Evolutionary conservation across 2,888 invertebrate species (phyloP).

Genomic region (Malachius bipustulatus): DNA sequence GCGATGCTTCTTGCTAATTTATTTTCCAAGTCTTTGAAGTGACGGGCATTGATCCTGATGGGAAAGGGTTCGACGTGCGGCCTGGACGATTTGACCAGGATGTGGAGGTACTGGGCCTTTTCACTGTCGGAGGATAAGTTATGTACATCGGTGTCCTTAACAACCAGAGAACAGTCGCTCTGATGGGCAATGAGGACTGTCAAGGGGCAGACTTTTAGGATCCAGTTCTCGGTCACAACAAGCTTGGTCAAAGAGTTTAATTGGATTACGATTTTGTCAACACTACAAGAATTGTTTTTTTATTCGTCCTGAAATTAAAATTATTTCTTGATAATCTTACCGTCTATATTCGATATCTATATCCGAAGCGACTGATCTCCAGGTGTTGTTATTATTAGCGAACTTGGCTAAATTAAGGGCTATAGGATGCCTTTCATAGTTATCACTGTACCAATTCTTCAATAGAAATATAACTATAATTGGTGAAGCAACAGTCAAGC

Average conservation of each 20-base stretch:
- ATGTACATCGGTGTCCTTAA: constrained; percentile 64
- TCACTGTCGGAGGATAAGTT: constrained; percentile 55
- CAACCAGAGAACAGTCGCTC: constrained; percentile 61
- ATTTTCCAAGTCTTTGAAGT: constrained; percentile 66
- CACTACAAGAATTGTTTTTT: constrained; percentile 38
- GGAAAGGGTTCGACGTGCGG: constrained; percentile 47
- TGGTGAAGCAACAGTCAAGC: constrained; percentile 41
- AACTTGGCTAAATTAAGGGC: constrained; percentile 51
- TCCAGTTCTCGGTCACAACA: constrained; percentile 76
- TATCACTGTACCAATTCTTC: constrained; percentile 54
- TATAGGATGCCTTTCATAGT: constrained; percentile 66
- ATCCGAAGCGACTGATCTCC: constrained; percentile 56
- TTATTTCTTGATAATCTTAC: constrained; percentile 42
- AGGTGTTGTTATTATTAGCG: constrained; percentile 48
- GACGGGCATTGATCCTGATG: constrained; percentile 64
- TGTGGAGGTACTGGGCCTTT: constrained; percentile 73
- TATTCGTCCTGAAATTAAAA: constrained; percentile 8
- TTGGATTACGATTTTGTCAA: constrained; percentile 59
- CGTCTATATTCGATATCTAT: constrained; percentile 65
- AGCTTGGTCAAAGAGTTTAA: constrained; percentile 57
- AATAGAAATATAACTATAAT: constrained; percentile 42
- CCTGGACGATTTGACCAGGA: constrained; percentile 58
- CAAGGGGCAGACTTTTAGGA: constrained; percentile 71
- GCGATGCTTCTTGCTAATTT: constrained; percentile 55
- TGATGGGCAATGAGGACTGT: constrained; percentile 65